phyloP scores from a whole-genome alignment of 2,888 invertebrate species.

The Oligia latruncula region DNA sequence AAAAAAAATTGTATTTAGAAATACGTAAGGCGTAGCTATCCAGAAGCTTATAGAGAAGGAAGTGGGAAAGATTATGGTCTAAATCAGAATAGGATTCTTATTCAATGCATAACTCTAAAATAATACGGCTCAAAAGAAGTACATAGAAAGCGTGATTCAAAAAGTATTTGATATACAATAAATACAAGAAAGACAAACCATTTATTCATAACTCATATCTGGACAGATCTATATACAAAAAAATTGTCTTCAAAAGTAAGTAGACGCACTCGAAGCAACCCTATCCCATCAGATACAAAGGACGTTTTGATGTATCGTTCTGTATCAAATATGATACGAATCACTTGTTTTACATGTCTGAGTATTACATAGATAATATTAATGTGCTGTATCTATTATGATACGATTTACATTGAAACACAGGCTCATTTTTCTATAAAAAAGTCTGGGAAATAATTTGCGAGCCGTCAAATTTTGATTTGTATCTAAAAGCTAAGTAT shows the following conservation, averaged over 20 bases:
- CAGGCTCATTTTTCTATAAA: constrained; percentile 35
- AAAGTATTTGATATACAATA: constrained; percentile 21
- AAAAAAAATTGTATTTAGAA: no score
- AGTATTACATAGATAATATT: constrained; percentile 69
- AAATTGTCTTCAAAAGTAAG: constrained; percentile 53
- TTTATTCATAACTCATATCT: constrained; percentile 60
- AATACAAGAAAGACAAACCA: constrained; percentile 41
- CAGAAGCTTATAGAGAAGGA: no score
- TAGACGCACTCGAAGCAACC: constrained; percentile 47
- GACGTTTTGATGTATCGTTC: constrained; percentile 81
- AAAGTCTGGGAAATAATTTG: constrained; percentile 50
- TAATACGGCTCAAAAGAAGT: neutral
- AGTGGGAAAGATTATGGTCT: no score
- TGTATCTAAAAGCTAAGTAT: constrained; percentile 44
- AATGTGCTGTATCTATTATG: constrained; percentile 67
- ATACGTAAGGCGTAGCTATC: no score
- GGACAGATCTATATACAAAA: constrained; percentile 53
- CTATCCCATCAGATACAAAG: constrained; percentile 70
- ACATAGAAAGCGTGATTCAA: constrained; percentile 13
- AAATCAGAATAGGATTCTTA: neutral
- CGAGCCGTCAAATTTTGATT: constrained; percentile 54
- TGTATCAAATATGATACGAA: constrained; percentile 76
- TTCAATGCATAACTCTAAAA: neutral
- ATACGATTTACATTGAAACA: constrained; percentile 57
- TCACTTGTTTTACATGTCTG: constrained; percentile 75